These are phyloP conservation scores for Heteromyza rotundicornis DNA, from an alignment of 2,888 invertebrate genomes.

Conservation along the genomic window DNA sequence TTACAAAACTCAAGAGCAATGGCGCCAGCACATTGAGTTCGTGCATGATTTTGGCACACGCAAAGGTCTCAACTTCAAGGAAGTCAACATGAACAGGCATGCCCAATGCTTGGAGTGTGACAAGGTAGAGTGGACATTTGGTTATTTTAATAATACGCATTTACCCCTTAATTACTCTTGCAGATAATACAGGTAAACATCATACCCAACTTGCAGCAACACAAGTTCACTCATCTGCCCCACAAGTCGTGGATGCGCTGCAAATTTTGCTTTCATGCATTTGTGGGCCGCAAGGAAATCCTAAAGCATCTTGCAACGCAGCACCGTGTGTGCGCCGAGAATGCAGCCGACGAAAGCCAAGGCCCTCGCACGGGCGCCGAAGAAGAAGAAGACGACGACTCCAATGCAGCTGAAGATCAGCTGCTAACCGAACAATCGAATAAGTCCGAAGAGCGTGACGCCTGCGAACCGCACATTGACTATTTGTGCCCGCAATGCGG, in stretches of 20 bases:
- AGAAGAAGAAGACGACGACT: slow-evolving; percentile 29
- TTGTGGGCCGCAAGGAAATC: slow-evolving; percentile 40
- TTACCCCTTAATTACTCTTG: slow-evolving; percentile 10
- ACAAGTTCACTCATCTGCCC: slow-evolving; percentile 51
- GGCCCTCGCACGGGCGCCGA: slow-evolving; percentile 16
- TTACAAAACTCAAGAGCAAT: slow-evolving; percentile 48
- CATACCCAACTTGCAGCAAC: slow-evolving; percentile 45
- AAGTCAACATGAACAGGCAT: slow-evolving; percentile 39
- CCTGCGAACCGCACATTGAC: slow-evolving; percentile 50
- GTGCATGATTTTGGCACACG: slow-evolving; percentile 52
- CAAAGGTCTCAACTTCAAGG: slow-evolving; percentile 48
- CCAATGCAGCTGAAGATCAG: slow-evolving; percentile 27
- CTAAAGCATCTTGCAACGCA: slow-evolving; percentile 43
- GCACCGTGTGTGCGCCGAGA: slow-evolving; percentile 40
- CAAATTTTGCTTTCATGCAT: slow-evolving; percentile 49
- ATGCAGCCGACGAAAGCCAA: slow-evolving; percentile 18
- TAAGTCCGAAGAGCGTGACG: slow-evolving; percentile 29
- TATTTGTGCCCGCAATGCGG: slow-evolving; percentile 55
- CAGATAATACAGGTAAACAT: slow-evolving; percentile 45
- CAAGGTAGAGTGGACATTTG: slow-evolving; percentile 33
- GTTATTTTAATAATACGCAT: no score
- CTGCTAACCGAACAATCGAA: slow-evolving; percentile 28
- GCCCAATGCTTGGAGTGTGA: slow-evolving; percentile 50
- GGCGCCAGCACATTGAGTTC: slow-evolving; percentile 54
- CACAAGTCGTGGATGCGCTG: slow-evolving; percentile 53